Evolutionary conservation across 2,797 vertebrate species (phyloP).

Genomic region (Bradypodion pumilum): DNA sequence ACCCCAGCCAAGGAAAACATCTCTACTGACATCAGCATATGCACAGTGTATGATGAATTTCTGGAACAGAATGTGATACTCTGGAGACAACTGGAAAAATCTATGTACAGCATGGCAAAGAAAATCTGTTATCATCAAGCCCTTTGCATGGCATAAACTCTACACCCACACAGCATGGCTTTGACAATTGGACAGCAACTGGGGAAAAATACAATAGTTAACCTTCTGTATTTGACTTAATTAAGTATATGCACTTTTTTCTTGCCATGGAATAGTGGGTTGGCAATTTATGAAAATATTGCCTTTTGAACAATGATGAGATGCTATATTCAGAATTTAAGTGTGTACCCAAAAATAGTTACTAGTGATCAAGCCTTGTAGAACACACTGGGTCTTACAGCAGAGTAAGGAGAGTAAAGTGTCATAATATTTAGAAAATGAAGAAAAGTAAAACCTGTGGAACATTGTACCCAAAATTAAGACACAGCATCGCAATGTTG

Average conservation of each 20-base stretch:
- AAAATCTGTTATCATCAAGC: neutral
- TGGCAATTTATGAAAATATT: neutral
- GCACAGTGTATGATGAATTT: neutral
- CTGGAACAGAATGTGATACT: neutral
- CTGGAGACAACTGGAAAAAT: slow-evolving; percentile 1
- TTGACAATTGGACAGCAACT: neutral
- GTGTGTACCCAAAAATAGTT: neutral
- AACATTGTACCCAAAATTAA: neutral
- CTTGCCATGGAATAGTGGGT: neutral
- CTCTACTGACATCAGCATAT: neutral
- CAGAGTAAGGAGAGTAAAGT: neutral
- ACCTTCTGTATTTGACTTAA: neutral
- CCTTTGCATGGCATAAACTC: neutral
- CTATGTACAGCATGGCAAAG: neutral
- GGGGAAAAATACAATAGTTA: neutral
- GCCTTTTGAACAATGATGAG: neutral
- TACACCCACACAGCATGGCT: neutral
- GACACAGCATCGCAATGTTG: neutral
- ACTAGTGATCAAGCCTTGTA: neutral
- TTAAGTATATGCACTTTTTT: neutral
- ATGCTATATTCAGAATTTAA: neutral
- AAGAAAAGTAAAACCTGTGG: neutral
- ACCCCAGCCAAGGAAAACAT: slow-evolving; percentile 18
- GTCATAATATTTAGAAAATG: neutral
- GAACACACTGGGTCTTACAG: neutral